Base-by-base conservation (phyloP, 2,888 invertebrate species). In the Galerucella nymphaeae region DNA sequence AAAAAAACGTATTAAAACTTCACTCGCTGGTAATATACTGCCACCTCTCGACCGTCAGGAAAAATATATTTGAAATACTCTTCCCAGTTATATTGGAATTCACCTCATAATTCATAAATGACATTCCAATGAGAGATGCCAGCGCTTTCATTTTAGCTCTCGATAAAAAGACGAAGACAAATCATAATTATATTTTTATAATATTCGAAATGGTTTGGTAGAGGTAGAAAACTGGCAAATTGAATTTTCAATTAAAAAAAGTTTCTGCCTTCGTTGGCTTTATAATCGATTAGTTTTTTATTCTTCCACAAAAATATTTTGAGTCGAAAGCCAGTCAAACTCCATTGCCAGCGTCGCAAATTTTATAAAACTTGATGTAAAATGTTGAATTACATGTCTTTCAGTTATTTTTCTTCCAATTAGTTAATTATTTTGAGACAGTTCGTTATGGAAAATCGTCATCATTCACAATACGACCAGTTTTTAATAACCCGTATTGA, bases 21-120 rank as follows among this genome's bases (percentile, higher is more conserved):
- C 9, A 18, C 8, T 6, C 53, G n/a, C 16, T 18, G 16, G 18
- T 53, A 53, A 16, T 18, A 53, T 18, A 8, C 53, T 53, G 59
- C 48, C 67, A 59, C 20, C 67, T n/a, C 16, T 59, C 48, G 42
- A 20, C 45, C 30, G 45, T 13, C 16, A 45, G 48, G 23, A 48
- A 67, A 59, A 67, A 67, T 67, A 67, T 67, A 67, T 67, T 67
- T 59, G 59, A 59, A 67, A 67, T 67, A 59, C 67, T 67, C 48
- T 48, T 45, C 66, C 11, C 20, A n/a, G 68, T 61, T 58, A 18
- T 68, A 68, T 68, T 59, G 68, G 61, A 68, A 68, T 68, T 68
- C 50, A 53, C 48, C 61, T 45, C 68, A 68, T 68, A 68, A 68
- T 68, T 68, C 68, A 68, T 61, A 68, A 68, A 68, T 61, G 61